A percentile compares a stretch with the other conserved stretches of the same genome.
These are phyloP conservation scores for Clunio marinus DNA, from an alignment of 2,888 invertebrate genomes.

Conservation along the genomic window DNA sequence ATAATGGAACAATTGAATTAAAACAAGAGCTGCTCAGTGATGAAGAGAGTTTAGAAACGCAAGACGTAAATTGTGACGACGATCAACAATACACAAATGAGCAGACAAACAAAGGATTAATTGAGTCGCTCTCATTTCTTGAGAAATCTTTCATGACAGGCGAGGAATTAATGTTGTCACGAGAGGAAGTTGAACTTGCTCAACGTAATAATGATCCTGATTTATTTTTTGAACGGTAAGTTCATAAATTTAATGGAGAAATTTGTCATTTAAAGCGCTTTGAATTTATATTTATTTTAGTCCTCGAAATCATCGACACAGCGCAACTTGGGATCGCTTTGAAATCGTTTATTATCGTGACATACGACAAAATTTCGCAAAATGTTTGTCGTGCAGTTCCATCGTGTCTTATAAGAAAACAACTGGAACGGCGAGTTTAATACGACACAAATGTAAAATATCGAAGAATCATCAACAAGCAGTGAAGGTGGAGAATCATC, in stretches of 20 bases:
- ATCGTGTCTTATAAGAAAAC: conserved; percentile 35
- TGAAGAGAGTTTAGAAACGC: background rate
- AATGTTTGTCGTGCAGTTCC: conserved; percentile 31
- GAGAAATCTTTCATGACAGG: conserved; percentile 29
- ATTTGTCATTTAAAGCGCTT: background rate
- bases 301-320: conserved; percentile 36
- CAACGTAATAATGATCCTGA: conserved; percentile 27
- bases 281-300: too few relatives aligned
- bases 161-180: conserved; percentile 26
- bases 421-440: conserved; percentile 29
- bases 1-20: conserved; percentile 19
- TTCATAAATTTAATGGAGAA: background rate
- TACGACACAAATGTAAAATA: conserved; percentile 25
- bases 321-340: conserved; percentile 40
- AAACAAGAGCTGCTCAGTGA: conserved; percentile 34
- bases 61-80: background rate
- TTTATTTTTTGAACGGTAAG: conserved; percentile 30
- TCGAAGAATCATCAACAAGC: background rate
- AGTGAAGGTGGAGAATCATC: too few relatives aligned
- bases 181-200: conserved; percentile 30
- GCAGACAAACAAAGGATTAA: conserved; percentile 28
- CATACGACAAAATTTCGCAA: conserved; percentile 36
- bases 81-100: conserved; percentile 19
- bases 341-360: conserved; percentile 40
- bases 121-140: conserved; percentile 25